A percentile compares a stretch with the other conserved stretches of the same genome.
These are phyloP conservation scores for Macrosteles quadrilineatus DNA, from an alignment of 1,140 invertebrate genomes.

Conservation along the genomic window DNA sequence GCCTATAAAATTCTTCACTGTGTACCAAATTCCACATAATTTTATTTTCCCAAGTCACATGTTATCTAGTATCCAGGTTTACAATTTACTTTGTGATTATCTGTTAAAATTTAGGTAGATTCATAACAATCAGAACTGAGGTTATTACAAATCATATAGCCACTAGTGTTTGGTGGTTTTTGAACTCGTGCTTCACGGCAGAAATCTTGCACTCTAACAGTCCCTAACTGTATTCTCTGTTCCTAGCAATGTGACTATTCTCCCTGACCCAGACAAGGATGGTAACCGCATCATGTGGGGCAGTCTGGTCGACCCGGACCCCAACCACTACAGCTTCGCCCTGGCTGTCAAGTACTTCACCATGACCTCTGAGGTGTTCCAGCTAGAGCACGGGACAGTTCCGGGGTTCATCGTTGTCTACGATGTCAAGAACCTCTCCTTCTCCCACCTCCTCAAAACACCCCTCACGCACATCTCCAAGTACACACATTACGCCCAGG, in stretches of 20 bases:
- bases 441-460: conserved; percentile 28
- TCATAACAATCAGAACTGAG: too few species aligned
- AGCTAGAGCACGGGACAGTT: conserved; percentile 28
- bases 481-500: conserved; percentile 33
- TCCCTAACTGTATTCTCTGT: too few species aligned
- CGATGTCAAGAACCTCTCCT: conserved; percentile 29
- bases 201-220: too few species aligned
- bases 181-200: too few species aligned
- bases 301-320: conserved; percentile 20
- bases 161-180: too few species aligned
- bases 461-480: conserved; percentile 27
- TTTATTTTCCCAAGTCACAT: too few species aligned
- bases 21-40: too few species aligned
- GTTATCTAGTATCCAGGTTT: too few species aligned
- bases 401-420: conserved; percentile 29
- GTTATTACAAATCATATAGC: too few species aligned
- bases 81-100: too few species aligned
- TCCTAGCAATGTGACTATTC: conserved; percentile 24
- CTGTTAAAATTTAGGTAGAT: too few species aligned
- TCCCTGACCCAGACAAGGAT: conserved; percentile 15
- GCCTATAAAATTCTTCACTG: too few species aligned
- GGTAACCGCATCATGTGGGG: conserved; percentile 32
- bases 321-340: conserved; percentile 26
- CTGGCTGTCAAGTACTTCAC: conserved; percentile 25
- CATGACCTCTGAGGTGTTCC: conserved; percentile 32